Conservation (phyloP, 2,888 invertebrate genomes). For the Silvanus unidentatus region DNA sequence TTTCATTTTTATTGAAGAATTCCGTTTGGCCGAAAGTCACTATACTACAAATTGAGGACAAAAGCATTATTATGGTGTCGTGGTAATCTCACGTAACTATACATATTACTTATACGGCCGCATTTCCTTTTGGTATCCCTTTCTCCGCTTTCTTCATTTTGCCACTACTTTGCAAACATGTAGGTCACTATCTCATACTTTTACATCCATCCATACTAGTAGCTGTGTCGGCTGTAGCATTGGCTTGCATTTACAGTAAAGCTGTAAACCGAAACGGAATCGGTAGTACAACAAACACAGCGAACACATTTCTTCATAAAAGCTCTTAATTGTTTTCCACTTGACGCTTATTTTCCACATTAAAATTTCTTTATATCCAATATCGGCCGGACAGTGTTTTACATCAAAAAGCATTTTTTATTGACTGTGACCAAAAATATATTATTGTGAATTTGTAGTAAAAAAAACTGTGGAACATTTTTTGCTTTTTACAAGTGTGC, state of each 20-base stretch:
- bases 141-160: slow-evolving; percentile 47
- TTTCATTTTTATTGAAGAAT: slow-evolving; percentile 46
- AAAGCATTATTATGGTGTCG: slow-evolving; percentile 43
- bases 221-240: slow-evolving; percentile 22
- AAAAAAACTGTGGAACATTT: too few relatives aligned
- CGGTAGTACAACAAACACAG: slow-evolving; percentile 8
- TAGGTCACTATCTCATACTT: slow-evolving; percentile 48
- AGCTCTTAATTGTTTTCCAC: slow-evolving; percentile 1
- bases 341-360: not conserved
- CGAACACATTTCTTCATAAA: not conserved
- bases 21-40: slow-evolving; percentile 35
- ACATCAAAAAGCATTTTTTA: too few relatives aligned
- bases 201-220: slow-evolving; percentile 41
- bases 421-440: not conserved
- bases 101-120: slow-evolving; percentile 44
- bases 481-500: too few relatives aligned
- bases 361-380: not conserved
- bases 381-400: not conserved
- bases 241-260: slow-evolving; percentile 39
- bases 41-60: slow-evolving; percentile 36
- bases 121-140: slow-evolving; percentile 46
- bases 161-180: slow-evolving; percentile 46
- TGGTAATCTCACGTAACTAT: slow-evolving; percentile 47
- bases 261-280: slow-evolving; percentile 13
- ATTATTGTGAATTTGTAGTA: too few relatives aligned